Conservation (phyloP, 2,888 invertebrate species). For the Lymantria monacha region DNA sequence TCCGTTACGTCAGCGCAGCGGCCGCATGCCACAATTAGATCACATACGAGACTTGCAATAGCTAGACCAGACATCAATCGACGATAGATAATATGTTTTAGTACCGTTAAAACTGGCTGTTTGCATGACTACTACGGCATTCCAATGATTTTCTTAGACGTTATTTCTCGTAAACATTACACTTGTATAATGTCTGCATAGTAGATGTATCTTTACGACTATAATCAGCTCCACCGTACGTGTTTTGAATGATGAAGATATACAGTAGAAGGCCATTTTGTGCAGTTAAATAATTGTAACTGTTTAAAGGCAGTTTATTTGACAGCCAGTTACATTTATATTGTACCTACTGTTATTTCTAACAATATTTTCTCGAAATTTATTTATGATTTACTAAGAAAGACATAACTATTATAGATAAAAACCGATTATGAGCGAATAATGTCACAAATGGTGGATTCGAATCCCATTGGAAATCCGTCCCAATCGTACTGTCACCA, state of each 20-base stretch:
- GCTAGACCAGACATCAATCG: conserved; percentile 67
- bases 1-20: conserved; percentile 79
- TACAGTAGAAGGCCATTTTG: not conserved
- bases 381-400: no score
- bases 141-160: conserved; percentile 45
- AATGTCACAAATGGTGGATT: no score
- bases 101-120: conserved; percentile 72
- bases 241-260: conserved; percentile 18
- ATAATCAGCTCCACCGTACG: conserved; percentile 23
- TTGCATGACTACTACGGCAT: conserved; percentile 52
- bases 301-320: conserved; percentile 11
- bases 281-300: conserved; percentile 11
- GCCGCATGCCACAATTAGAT: conserved; percentile 75
- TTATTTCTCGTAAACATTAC: conserved; percentile 40
- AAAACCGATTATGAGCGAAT: no score
- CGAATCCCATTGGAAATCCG: no score
- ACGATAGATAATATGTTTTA: conserved; percentile 63
- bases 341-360: conserved; percentile 21
- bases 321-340: no score
- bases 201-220: conserved; percentile 23
- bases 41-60: conserved; percentile 67
- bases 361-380: no score
- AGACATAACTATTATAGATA: no score
- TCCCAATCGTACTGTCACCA: no score
- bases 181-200: conserved; percentile 33